A percentile compares a stretch with the other conserved stretches of the same genome.
Conservation (phyloP, 2,113 vertebrate genomes). For the Vanacampus margaritifer region DNA sequence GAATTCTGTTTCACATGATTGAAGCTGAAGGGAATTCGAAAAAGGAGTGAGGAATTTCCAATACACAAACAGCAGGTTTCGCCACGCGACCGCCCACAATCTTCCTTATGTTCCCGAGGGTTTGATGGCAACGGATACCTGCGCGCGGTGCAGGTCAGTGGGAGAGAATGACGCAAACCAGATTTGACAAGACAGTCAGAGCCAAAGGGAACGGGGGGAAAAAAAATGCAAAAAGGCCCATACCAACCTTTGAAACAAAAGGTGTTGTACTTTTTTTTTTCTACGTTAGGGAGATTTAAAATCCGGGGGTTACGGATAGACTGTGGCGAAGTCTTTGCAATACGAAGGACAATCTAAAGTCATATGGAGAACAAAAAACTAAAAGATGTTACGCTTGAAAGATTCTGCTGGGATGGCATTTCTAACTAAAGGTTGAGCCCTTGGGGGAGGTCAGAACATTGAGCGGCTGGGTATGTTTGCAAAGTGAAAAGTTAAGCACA, state of each 20-base stretch:
- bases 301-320: constrained; percentile 4
- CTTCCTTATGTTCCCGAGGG: constrained; percentile 20
- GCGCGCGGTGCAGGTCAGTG: constrained; percentile 33
- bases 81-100: constrained; percentile 14
- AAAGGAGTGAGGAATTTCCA: constrained; percentile 5
- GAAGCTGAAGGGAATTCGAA: neutral
- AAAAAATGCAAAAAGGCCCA: constrained; percentile 27
- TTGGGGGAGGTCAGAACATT: constrained; percentile 43
- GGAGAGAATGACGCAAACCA: constrained; percentile 50
- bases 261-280: constrained; percentile 16
- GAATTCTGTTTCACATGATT: neutral
- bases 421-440: constrained; percentile 35
- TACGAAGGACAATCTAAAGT: constrained; percentile 32
- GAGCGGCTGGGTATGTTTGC: constrained; percentile 25
- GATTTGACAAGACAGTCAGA: constrained; percentile 55
- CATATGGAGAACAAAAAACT: constrained; percentile 12
- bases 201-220: constrained; percentile 54
- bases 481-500: constrained; percentile 61
- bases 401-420: constrained; percentile 29
- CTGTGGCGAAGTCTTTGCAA: constrained; percentile 9
- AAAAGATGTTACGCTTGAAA: constrained; percentile 28
- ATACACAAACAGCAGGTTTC: constrained; percentile 9
- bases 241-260: constrained; percentile 35
- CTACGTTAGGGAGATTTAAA: constrained; percentile 8
- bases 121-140: constrained; percentile 35